Percentiles rank a stretch among this genome's conserved stretches.
phyloP scores from a whole-genome alignment of 2,888 invertebrate species.

The Cryptops parisi region DNA sequence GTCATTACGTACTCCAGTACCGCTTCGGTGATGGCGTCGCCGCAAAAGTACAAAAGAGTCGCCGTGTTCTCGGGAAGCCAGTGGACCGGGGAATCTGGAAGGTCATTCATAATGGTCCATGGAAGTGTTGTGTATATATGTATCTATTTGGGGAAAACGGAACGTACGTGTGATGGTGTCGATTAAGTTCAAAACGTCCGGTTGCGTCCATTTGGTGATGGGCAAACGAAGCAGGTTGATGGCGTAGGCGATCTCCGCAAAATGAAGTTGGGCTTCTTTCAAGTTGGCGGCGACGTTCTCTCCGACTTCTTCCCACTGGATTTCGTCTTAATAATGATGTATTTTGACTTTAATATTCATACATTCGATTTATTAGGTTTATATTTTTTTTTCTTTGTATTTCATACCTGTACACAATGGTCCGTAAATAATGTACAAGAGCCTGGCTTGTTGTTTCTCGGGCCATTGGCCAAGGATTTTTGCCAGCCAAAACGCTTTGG shows the following conservation, averaged over 20 bases:
- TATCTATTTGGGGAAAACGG: no score
- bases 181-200: neutral
- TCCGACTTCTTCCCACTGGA: neutral
- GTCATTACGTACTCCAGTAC: no score
- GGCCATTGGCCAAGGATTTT: constrained; percentile 30
- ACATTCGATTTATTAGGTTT: no score
- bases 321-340: neutral
- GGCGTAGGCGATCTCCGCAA: neutral
- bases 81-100: neutral
- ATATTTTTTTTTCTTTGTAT: neutral
- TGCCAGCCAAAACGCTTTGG: constrained; percentile 27
- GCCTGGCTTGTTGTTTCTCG: constrained; percentile 30
- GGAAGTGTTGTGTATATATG: neutral
- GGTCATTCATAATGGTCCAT: neutral
- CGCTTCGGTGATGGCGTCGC: neutral
- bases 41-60: neutral
- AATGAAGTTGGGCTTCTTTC: neutral
- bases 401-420: constrained; percentile 26
- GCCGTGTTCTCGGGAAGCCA: constrained; percentile 1
- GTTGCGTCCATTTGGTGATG: no score
- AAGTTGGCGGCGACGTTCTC: neutral
- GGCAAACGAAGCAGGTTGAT: neutral
- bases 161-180: neutral
- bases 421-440: constrained; percentile 30
- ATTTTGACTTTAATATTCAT: neutral